A percentile compares a stretch with the other conserved stretches of the same genome.
These are phyloP conservation scores for Drosophila ochracea DNA, from an alignment of 2,888 invertebrate genomes.

Conservation along the genomic window DNA sequence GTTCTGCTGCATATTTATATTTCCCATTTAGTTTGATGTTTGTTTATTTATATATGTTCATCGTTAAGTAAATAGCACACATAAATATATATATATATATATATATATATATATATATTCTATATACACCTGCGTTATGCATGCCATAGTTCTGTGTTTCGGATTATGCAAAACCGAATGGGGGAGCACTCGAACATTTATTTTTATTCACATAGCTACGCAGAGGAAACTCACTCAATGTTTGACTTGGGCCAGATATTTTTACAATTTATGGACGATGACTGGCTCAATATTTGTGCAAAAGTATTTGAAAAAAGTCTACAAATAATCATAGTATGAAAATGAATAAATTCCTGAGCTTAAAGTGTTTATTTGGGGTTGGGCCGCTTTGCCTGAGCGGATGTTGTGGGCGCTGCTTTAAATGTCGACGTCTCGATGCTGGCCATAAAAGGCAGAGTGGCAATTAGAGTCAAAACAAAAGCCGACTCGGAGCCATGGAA, in stretches of 20 bases:
- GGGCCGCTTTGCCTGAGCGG: slow-evolving; percentile 55
- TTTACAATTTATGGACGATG: slow-evolving; percentile 26
- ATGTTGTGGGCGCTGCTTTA: slow-evolving; percentile 73
- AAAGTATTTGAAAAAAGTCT: neutral
- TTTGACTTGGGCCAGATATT: slow-evolving; percentile 18
- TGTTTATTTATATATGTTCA: slow-evolving; percentile 64
- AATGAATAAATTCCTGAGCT: slow-evolving; percentile 47
- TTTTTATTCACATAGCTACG: slow-evolving; percentile 36
- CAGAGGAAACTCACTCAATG: slow-evolving; percentile 17
- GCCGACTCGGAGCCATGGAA: slow-evolving; percentile 35
- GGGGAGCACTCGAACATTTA: slow-evolving; percentile 21
- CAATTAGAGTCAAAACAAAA: slow-evolving; percentile 60
- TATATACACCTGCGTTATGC: slow-evolving; percentile 60
- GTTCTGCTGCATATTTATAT: slow-evolving; percentile 31
- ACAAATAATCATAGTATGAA: slow-evolving; percentile 20
- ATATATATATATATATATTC: slow-evolving; percentile 3
- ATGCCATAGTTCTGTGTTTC: slow-evolving; percentile 37
- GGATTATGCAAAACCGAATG: slow-evolving; percentile 57
- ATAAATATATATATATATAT: slow-evolving; percentile 17
- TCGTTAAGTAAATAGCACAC: slow-evolving; percentile 51
- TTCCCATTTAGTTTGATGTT: slow-evolving; percentile 51
- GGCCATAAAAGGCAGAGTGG: slow-evolving; percentile 64
- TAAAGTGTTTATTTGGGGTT: slow-evolving; percentile 56
- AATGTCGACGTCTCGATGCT: slow-evolving; percentile 65
- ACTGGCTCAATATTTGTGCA: slow-evolving; percentile 47